A percentile compares a stretch with the other conserved stretches of the same genome.
These are phyloP conservation scores for Oligia fasciuncula DNA, from an alignment of 2,888 invertebrate species.

Conservation along the genomic window DNA sequence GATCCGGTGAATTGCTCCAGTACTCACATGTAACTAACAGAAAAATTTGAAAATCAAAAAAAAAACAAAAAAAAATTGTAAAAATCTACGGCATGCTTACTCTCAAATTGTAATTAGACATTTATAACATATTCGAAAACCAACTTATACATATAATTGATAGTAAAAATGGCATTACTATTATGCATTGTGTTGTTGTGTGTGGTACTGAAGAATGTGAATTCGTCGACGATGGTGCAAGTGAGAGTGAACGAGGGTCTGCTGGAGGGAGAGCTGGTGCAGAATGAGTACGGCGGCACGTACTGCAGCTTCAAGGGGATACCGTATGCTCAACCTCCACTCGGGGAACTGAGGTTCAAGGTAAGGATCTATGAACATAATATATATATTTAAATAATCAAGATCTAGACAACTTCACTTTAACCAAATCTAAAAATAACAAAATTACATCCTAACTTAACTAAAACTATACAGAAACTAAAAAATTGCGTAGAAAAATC, in stretches of 20 bases:
- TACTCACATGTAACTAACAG: background rate
- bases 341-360: conserved; percentile 86
- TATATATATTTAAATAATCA: too few species aligned
- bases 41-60: background rate
- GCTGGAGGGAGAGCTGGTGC: conserved; percentile 70
- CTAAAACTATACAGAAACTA: too few species aligned
- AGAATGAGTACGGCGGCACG: conserved; percentile 65
- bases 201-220: background rate
- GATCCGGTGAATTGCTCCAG: background rate
- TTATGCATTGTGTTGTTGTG: background rate
- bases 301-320: conserved; percentile 80
- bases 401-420: too few species aligned
- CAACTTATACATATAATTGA: background rate
- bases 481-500: too few species aligned
- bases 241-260: conserved; percentile 72
- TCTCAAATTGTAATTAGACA: background rate
- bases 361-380: conserved; percentile 65
- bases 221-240: conserved; percentile 28
- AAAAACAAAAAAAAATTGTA: background rate
- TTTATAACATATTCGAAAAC: background rate
- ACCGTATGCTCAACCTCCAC: conserved; percentile 87
- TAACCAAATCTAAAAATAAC: too few species aligned
- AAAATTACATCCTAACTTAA: too few species aligned
- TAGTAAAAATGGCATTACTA: conserved; percentile 5
- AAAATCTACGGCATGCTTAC: background rate